phyloP scores from a whole-genome alignment of 92 coral and sea anemone genomes.

The Epizoanthus illoricatus region DNA sequence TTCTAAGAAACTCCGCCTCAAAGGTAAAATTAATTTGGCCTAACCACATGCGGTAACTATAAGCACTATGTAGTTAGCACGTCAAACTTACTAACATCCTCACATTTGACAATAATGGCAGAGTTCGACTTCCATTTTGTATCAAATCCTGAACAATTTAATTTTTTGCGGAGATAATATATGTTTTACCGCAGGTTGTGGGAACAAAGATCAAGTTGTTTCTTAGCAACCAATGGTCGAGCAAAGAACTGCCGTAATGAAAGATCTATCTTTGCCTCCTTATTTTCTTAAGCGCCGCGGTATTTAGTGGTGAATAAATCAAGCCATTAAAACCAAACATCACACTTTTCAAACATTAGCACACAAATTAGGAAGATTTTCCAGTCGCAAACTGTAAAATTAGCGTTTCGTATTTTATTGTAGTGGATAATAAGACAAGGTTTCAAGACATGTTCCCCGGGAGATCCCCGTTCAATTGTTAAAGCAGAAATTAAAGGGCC shows the following conservation, averaged over 20 bases:
- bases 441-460: conserved; percentile 19
- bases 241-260: conserved; percentile 35
- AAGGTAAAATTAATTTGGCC: conserved; percentile 71
- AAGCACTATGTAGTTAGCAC: conserved; percentile 18
- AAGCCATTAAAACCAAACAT: neutral
- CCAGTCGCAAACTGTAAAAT: neutral
- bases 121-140: conserved; percentile 22
- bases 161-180: conserved; percentile 32
- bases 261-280: conserved; percentile 11
- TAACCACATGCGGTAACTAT: conserved; percentile 44
- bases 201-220: conserved; percentile 35
- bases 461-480: conserved; percentile 37
- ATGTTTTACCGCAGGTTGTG: conserved; percentile 31
- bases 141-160: conserved; percentile 29
- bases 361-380: neutral
- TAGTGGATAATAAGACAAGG: conserved; percentile 12
- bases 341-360: neutral
- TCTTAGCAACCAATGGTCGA: conserved; percentile 38
- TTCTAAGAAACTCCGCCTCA: conserved; percentile 77
- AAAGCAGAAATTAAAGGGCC: conserved; percentile 20
- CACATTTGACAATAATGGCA: neutral
- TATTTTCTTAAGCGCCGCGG: conserved; percentile 18
- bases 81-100: conserved; percentile 7
- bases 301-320: conserved; percentile 14
- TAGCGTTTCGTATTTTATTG: neutral